phyloP scores from a whole-genome alignment of 2,113 vertebrate species.

The Neopipo cinnamomea region DNA sequence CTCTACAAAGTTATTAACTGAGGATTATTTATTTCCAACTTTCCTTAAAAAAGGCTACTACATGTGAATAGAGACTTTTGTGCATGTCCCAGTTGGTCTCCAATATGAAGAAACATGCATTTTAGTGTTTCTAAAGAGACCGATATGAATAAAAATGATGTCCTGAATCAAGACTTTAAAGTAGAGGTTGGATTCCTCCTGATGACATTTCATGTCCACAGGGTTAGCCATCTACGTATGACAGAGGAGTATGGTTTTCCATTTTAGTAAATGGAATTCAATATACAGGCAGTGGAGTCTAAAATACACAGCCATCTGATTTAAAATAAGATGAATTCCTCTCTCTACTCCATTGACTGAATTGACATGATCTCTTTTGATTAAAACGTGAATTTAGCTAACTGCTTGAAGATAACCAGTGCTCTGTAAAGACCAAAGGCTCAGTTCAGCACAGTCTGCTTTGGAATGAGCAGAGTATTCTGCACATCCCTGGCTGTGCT shows the following conservation, averaged over 20 bases:
- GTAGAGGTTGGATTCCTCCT: background rate
- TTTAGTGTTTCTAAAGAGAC: background rate
- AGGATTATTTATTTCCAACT: background rate
- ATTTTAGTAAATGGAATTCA: background rate
- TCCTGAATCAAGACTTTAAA: background rate
- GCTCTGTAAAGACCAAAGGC: background rate
- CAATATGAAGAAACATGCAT: background rate
- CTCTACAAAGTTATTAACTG: background rate
- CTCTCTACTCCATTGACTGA: background rate
- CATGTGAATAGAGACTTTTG: background rate
- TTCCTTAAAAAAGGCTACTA: background rate
- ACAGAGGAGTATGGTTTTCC: background rate
- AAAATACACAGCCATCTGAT: background rate
- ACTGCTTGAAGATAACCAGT: background rate
- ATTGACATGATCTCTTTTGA: background rate
- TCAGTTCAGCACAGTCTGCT: background rate
- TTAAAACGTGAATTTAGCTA: background rate
- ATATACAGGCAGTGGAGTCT: background rate
- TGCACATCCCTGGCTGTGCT: background rate
- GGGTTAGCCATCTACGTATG: background rate
- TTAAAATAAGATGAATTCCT: background rate
- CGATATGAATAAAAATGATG: background rate
- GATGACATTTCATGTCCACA: background rate
- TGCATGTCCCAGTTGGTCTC: background rate
- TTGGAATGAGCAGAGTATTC: background rate